Base-by-base conservation (phyloP, 2,797 vertebrate species). In the Borostomias antarcticus region DNA sequence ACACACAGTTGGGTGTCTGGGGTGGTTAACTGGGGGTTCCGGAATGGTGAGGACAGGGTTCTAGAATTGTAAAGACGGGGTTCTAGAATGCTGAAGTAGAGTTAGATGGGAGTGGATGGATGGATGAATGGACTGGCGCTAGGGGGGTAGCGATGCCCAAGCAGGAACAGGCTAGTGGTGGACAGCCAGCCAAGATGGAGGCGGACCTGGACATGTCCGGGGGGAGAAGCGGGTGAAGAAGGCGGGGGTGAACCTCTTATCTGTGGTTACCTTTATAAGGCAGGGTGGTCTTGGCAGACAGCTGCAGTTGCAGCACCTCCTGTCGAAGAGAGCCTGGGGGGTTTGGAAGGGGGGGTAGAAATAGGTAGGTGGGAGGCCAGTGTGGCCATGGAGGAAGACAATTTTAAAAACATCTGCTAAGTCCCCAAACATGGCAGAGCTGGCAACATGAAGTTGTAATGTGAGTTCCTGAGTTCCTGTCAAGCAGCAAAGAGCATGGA, bases 271-370 rank as follows among this genome's bases (percentile, higher is more conserved):
- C 93, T 94, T 92, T 90, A 70, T 79, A 73, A 52, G 75, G 72
- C 63, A 72, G 61, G 0, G 86, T 73, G n/a, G 78, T 80, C 86
- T 92, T 94, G 73, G 89, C 75, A 15, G 89, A 91, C 80, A 94
- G 83, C 79, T 94, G 93, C 74, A 94, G 89, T 75, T 93, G 92
- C 68, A 94, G 92, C 66, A 95, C 89, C 62, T 94, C 93, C 72
- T 93, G 92, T 70, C 92, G 91, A 51, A 94, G 90, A 65, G 90
- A 94, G 50, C 92, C 94, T 94, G 81, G 47, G 66, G 33, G 57
- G 26, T 25, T 33, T 19, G 43, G 17, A 48, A 23, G 26, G 60
- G 29, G 50, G 56, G 23, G 26, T 4, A 5, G 33, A 56, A 21
- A 68, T 69, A 65, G 72, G 67, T 76, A 82, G 43, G 62, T 57